phyloP scores from a whole-genome alignment of 2,797 vertebrate species.

The Schizothorax lantsangensis region DNA sequence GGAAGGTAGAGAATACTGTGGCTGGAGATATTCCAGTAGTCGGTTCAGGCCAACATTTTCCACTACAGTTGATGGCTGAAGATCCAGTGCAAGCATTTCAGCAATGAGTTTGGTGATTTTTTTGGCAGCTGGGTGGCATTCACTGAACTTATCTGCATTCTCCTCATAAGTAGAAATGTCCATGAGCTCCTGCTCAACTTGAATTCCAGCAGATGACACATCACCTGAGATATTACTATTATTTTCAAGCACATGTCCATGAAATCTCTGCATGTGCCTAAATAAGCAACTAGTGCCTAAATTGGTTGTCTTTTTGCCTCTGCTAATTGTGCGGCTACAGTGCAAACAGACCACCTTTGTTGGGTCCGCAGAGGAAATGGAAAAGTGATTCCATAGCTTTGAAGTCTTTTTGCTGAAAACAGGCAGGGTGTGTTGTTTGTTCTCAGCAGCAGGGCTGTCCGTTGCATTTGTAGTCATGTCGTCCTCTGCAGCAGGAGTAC shows the following conservation, averaged over 20 bases:
- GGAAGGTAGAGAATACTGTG: slow-evolving; percentile 92
- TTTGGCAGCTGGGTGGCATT: slow-evolving; percentile 96
- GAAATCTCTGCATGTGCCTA: slow-evolving; percentile 95
- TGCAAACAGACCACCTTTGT: slow-evolving; percentile 97
- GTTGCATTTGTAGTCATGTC: slow-evolving; percentile 81
- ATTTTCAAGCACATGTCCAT: slow-evolving; percentile 88
- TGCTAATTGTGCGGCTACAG: slow-evolving; percentile 97
- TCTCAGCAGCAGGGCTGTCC: slow-evolving; percentile 76
- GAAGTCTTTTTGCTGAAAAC: slow-evolving; percentile 96
- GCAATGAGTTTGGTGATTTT: slow-evolving; percentile 96
- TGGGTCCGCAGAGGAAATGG: slow-evolving; percentile 91
- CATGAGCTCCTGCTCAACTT: slow-evolving; percentile 79
- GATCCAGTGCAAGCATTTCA: slow-evolving; percentile 99
- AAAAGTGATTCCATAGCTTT: slow-evolving; percentile 99
- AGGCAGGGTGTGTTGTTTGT: slow-evolving; percentile 81
- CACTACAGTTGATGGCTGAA: slow-evolving; percentile 95
- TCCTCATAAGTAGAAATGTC: slow-evolving; percentile 82
- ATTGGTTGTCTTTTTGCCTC: slow-evolving; percentile 97
- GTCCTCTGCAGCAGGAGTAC: slow-evolving; percentile 80
- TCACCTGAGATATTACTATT: slow-evolving; percentile 84
- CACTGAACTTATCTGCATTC: slow-evolving; percentile 85
- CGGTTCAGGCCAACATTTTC: slow-evolving; percentile 93
- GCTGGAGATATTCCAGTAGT: slow-evolving; percentile 94
- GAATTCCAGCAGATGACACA: slow-evolving; percentile 78
- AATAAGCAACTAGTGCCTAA: slow-evolving; percentile 96